A percentile compares a stretch with the other conserved stretches of the same genome.
Conservation (phyloP, 2,113 vertebrate genomes). For the Narcine bancroftii region DNA sequence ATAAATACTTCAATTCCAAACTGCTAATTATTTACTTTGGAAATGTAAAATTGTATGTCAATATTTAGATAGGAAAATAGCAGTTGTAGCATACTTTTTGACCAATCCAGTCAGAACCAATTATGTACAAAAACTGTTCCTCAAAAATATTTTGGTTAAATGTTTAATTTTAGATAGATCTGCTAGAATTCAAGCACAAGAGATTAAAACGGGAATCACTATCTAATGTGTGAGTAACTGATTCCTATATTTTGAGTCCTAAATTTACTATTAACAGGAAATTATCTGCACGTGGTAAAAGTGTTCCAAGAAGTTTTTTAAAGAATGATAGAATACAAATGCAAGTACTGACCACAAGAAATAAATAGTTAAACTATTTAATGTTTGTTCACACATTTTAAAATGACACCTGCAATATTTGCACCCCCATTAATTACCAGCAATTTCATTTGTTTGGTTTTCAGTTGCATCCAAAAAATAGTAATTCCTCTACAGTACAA, state of each 20-base stretch:
- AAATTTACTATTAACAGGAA: constrained; percentile 66
- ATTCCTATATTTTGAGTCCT: constrained; percentile 46
- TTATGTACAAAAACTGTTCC: neutral
- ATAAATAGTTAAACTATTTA: neutral
- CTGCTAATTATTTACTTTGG: neutral
- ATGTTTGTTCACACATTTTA: neutral
- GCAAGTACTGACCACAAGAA: too few relatives aligned
- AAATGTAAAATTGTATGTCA: neutral
- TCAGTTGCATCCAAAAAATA: neutral
- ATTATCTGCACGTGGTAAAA: constrained; percentile 49
- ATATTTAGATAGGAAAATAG: neutral
- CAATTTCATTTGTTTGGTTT: neutral
- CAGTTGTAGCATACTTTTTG: neutral
- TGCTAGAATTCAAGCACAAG: constrained; percentile 39
- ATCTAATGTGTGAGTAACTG: constrained; percentile 52
- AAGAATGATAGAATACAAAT: neutral
- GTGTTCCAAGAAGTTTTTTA: constrained; percentile 37
- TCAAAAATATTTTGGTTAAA: neutral
- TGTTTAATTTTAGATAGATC: neutral
- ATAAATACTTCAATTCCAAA: neutral
- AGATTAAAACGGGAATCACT: constrained; percentile 42
- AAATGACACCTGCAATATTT: neutral
- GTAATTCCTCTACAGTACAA: neutral
- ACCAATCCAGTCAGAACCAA: too few relatives aligned
- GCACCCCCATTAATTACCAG: neutral